These are phyloP conservation scores for Muscina levida DNA, from an alignment of 2,888 invertebrate genomes.

Conservation along the genomic window DNA sequence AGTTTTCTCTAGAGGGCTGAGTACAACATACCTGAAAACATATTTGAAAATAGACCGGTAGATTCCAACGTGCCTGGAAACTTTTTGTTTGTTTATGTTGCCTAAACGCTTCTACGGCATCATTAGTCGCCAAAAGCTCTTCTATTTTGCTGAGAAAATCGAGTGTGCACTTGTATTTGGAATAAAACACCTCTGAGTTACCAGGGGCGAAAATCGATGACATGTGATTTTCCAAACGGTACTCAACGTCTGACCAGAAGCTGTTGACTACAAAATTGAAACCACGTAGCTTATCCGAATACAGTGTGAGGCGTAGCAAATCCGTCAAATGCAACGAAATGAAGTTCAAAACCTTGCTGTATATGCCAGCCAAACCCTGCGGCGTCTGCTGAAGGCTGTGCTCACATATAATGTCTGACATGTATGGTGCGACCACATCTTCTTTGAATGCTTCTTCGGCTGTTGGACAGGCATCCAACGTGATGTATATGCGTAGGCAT, in stretches of 20 bases:
- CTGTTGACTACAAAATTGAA: conserved; percentile 91
- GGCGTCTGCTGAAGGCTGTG: conserved; percentile 77
- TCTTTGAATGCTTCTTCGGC: conserved; percentile 86
- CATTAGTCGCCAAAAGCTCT: conserved; percentile 81
- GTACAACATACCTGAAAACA: conserved; percentile 90
- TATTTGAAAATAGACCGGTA: conserved; percentile 96
- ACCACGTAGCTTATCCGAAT: conserved; percentile 81
- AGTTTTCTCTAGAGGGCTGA: no score
- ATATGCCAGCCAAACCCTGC: conserved; percentile 83
- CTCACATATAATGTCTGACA: conserved; percentile 84
- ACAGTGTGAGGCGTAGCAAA: conserved; percentile 81
- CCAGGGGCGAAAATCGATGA: conserved; percentile 94
- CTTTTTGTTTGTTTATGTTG: conserved; percentile 87
- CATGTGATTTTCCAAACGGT: conserved; percentile 89
- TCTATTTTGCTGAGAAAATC: conserved; percentile 88
- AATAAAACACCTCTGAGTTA: conserved; percentile 92
- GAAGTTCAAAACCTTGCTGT: conserved; percentile 85
- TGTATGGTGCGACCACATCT: conserved; percentile 75
- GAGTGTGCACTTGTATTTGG: conserved; percentile 89
- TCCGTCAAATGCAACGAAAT: conserved; percentile 85
- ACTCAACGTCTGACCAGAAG: conserved; percentile 92
- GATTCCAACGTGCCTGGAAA: conserved; percentile 93
- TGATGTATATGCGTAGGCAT: conserved; percentile 77
- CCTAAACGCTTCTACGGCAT: conserved; percentile 82
- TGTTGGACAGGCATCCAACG: conserved; percentile 79